Evolutionary conservation across 2,888 invertebrate genomes (phyloP), one percentile per base, ranked within the genome.

Genomic region (Netelia virgata): DNA sequence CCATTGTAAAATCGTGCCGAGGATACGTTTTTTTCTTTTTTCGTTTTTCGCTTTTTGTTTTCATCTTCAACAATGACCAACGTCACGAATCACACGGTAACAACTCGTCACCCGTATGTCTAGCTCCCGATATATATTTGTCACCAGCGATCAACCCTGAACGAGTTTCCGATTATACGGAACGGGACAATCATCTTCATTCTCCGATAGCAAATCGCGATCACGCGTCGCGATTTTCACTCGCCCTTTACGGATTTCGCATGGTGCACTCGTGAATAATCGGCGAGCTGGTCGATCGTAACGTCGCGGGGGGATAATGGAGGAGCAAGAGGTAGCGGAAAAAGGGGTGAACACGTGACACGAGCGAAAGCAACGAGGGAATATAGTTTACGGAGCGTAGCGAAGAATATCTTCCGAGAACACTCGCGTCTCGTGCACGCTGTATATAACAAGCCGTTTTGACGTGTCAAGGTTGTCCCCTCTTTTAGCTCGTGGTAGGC

Each of bases 401-500:
- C 55, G 11, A 53, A 57, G 57, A 11, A 47, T n/a, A 66, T 23
- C 23, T 79, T 73, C 43, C 3, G 61, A 73, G 73, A 76, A 66
- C 14, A 75, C 1, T 18, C 57, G 41, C 57, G 36, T 18, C 41
- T 53, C 20, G 59, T 41, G 18, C 8, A 18, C 3, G 18, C 18
- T 10, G 36, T 41, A 36, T 36, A 36, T 36, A 36, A 36, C 36
- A 36, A 36, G 36, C 36, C 36, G 36, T 57, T 64, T 50, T 59
- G 74, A 64, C 20, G 43, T 69, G 23, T 84, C 84, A 81, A 81
- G 84, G 84, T 78, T 73, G 43, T 73, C 74, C 70, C 41, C n/a
- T 63, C 57, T 36, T 61, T 28, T 28, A 59, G 47, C 11, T 28
- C 41, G 5, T 6, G 3, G 16, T 14, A 10, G 23, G 11, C 20